These are phyloP conservation scores for Gymnorhina tibicen DNA, from an alignment of 2,113 vertebrate genomes.

Conservation along the genomic window DNA sequence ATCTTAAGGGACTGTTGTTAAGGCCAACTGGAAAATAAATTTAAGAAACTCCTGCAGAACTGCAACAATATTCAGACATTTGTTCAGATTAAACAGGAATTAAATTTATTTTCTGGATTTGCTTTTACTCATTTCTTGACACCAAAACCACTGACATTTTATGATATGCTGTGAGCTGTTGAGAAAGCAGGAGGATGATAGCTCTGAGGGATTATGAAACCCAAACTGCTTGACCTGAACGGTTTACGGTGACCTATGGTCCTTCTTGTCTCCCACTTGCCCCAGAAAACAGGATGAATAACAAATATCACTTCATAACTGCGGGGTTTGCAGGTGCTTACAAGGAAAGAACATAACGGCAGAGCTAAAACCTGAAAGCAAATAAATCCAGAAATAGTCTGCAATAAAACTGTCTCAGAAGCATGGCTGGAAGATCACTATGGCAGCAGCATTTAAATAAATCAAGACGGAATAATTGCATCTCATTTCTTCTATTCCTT, in stretches of 20 bases:
- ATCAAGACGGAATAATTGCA: conserved; percentile 6
- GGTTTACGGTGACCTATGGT: conserved; percentile 3
- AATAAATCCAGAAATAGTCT: conserved; percentile 54
- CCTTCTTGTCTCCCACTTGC: conserved; percentile 15
- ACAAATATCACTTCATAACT: conserved; percentile 45
- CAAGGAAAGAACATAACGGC: conserved; percentile 53
- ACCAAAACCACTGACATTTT: neutral
- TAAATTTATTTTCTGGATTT: neutral
- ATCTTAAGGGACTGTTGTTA: neutral
- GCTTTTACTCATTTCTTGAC: conserved; percentile 13
- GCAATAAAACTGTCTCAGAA: conserved; percentile 23
- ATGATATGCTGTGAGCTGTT: neutral
- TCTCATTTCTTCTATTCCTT: neutral
- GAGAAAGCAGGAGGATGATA: conserved; percentile 5
- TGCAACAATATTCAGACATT: neutral
- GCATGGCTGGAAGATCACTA: neutral
- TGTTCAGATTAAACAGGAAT: neutral
- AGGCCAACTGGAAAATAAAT: neutral
- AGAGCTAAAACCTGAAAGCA: conserved; percentile 45
- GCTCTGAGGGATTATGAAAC: conserved; percentile 3
- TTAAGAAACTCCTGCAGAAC: neutral
- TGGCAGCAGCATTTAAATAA: conserved; percentile 15
- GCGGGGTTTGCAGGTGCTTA: conserved; percentile 29
- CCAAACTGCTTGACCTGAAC: conserved; percentile 42
- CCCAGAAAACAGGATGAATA: conserved; percentile 55